Percentiles rank a stretch among this genome's conserved stretches.
phyloP scores from a whole-genome alignment of 2,888 invertebrate species.

The Pristionchus fissidentatus region DNA sequence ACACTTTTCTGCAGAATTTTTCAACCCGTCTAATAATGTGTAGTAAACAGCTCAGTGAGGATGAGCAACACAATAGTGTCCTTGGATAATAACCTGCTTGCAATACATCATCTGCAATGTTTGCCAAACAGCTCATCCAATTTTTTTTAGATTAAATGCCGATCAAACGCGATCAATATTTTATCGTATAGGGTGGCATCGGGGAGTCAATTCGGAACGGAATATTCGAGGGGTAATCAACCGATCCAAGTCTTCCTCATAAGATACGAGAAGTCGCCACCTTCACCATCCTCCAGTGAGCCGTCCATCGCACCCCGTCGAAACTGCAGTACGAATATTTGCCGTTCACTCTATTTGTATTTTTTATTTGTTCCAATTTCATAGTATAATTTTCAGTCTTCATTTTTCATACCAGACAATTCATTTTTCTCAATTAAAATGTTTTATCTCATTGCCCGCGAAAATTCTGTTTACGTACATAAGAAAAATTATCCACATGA shows the following conservation, averaged over 20 bases:
- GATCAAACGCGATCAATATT: conserved; percentile 5
- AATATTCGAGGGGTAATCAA: neutral
- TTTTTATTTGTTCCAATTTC: no score
- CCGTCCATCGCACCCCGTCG: conserved; percentile 31
- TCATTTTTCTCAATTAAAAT: neutral
- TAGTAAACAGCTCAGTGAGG: no score
- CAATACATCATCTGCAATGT: neutral
- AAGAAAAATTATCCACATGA: no score
- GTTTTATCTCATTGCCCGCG: no score
- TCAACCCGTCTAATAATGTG: no score
- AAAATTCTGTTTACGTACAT: no score
- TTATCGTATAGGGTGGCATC: conserved; percentile 20
- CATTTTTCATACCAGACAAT: neutral
- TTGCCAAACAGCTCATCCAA: neutral
- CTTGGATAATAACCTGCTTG: neutral
- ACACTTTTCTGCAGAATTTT: neutral
- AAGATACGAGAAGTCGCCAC: conserved; percentile 28
- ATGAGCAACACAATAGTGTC: no score
- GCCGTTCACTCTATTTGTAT: no score
- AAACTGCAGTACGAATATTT: conserved; percentile 20
- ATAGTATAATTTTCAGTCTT: no score
- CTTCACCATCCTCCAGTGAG: neutral
- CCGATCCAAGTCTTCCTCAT: conserved; percentile 42
- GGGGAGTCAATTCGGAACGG: neutral
- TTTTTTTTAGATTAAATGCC: neutral